Base-by-base conservation (phyloP, 2,888 invertebrate species). In the Eristalinus aeneus region DNA sequence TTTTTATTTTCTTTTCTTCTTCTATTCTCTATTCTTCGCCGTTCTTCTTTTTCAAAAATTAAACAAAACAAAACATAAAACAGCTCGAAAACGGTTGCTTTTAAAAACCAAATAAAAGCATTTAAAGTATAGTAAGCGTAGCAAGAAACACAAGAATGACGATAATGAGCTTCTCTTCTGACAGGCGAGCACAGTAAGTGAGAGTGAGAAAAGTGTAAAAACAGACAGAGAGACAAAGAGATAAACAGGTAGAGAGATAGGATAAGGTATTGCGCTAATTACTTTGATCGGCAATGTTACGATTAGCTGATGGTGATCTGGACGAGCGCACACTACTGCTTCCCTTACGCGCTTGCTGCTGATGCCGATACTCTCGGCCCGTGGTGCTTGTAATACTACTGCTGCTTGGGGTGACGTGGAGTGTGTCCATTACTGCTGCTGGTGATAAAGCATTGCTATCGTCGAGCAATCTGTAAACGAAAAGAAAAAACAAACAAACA, bases 261-360 rank as follows among this genome's bases (percentile, higher is more conserved):
- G 61, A 64, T 87, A 61, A 53, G 77, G 75, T 64, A 16, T 58
- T 56, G 68, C 73, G 76, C 60, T 88, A 91, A 88, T 90, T 91
- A 92, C 92, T 92, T 91, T 90, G 90, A 87, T 92, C 92, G 76
- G 79, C 75, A 81, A 88, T 89, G 81, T 89, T 91, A 77, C 92
- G 89, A 84, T 90, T 90, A 75, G 90, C 90, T 69, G 92, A 92
- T 77, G 92, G 91, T 22, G 92, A 92, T 89, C 92, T 90, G 87
- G 92, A 92, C 84, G 90, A 88, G 77, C 92, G 90, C 69, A 91
- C 89, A 74, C 86, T 88, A 72, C 68, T 88, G 76, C 61, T 88
- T 71, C 81, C 83, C 39, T 86, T 83, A 11, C 77, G 77, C 71
- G 81, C 82, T 88, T 74, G 85, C 20, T 90, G 76, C 86, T 89